phyloP scores from a whole-genome alignment of 35 echinoderm and acorn worm species.

The Apostichopus californicus region DNA sequence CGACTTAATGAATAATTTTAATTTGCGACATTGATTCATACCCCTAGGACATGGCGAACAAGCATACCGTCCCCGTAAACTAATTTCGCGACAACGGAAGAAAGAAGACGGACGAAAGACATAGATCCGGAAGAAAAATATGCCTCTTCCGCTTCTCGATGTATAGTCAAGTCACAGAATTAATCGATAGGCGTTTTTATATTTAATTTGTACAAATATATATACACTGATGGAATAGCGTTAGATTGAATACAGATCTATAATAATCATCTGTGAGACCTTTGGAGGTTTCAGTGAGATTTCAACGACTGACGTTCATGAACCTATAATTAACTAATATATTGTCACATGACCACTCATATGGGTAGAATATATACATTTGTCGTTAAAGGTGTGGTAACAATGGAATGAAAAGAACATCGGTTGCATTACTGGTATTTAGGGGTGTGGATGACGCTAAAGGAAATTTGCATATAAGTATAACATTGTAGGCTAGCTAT shows the following conservation, averaged over 20 bases:
- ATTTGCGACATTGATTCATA: slow-evolving; percentile 48
- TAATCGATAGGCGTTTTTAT: slow-evolving; percentile 17
- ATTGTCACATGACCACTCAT: no score
- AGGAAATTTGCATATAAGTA: no score
- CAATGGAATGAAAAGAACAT: no score
- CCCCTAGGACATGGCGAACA: slow-evolving; percentile 20
- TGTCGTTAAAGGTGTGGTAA: no score
- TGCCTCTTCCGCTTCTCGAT: neutral
- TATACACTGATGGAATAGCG: neutral
- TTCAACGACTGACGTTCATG: no score
- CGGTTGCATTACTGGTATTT: no score
- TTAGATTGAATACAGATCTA: neutral
- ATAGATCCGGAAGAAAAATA: neutral
- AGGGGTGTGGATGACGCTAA: no score
- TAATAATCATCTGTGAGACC: neutral
- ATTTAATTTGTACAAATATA: neutral
- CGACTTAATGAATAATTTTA: slow-evolving; percentile 48
- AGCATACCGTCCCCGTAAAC: slow-evolving; percentile 1
- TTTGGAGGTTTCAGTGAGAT: no score
- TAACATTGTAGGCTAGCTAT: no score
- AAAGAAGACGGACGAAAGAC: neutral
- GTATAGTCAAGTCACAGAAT: neutral
- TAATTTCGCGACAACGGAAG: neutral
- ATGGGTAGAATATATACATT: no score
- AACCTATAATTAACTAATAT: no score